Evolutionary conservation across 1,140 invertebrate species (phyloP).

Genomic region (Tetragnatha versicolor): DNA sequence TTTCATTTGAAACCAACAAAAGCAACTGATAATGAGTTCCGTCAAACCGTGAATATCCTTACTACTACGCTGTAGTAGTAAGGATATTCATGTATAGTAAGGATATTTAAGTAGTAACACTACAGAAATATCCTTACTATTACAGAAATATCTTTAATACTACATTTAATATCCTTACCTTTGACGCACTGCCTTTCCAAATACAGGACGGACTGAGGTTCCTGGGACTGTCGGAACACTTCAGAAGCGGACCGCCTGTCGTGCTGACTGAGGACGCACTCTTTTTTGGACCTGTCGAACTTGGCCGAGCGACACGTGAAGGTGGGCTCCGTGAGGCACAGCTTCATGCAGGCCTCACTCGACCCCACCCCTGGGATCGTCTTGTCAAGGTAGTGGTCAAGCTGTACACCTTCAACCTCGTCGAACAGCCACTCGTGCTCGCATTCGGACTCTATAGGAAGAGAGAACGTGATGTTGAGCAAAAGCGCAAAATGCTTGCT

Average conservation of each 20-base stretch:
- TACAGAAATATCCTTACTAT: no score
- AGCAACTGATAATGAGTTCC: no score
- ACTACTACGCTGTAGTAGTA: no score
- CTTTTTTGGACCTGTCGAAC: slow-evolving; percentile 62
- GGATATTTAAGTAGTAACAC: no score
- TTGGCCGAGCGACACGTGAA: slow-evolving; percentile 64
- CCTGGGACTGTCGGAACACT: slow-evolving; percentile 62
- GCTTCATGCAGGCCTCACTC: slow-evolving; percentile 3
- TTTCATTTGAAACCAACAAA: no score
- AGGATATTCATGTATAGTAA: no score
- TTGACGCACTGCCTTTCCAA: slow-evolving; percentile 66
- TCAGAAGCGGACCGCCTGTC: slow-evolving; percentile 62
- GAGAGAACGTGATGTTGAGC: no score
- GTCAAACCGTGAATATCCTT: no score
- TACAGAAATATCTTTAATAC: no score
- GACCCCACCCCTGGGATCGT: neutral
- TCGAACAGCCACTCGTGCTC: slow-evolving; percentile 46
- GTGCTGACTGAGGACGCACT: slow-evolving; percentile 64
- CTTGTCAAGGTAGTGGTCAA: slow-evolving; percentile 38
- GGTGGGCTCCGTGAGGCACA: slow-evolving; percentile 5
- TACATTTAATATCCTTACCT: slow-evolving; percentile 59
- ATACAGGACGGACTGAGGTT: slow-evolving; percentile 62
- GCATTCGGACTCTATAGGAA: slow-evolving; percentile 11
- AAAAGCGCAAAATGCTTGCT: no score
- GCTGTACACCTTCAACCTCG: slow-evolving; percentile 20